Conservation (phyloP, 2,797 vertebrate species). For the Cossypha dichroa region DNA sequence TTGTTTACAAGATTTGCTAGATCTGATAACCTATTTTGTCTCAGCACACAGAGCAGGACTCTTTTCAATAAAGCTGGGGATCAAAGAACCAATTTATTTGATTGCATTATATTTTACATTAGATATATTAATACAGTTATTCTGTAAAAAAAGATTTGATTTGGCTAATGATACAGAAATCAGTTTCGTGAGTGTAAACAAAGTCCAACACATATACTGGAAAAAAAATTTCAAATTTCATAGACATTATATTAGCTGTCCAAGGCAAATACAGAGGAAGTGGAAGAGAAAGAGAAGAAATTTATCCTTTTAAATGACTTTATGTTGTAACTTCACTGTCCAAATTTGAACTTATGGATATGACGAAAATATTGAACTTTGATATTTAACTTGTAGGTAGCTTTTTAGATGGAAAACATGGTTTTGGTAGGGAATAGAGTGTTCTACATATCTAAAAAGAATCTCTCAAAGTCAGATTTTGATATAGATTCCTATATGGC, state of each 20-base stretch:
- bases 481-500: background rate
- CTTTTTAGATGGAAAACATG: background rate
- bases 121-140: background rate
- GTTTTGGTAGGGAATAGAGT: background rate
- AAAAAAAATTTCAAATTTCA: background rate
- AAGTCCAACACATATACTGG: background rate
- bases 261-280: background rate
- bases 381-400: background rate
- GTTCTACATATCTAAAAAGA: background rate
- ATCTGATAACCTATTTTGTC: background rate
- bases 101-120: constrained; percentile 2
- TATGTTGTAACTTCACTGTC: background rate
- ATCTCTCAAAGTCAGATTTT: background rate
- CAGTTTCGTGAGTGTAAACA: background rate
- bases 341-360: background rate
- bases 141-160: background rate
- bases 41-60: background rate
- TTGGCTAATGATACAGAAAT: background rate
- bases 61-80: background rate
- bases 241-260: background rate
- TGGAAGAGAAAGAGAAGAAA: background rate
- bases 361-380: background rate
- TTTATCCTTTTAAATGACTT: background rate
- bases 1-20: background rate
- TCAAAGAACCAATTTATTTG: background rate